A percentile compares a stretch with the other conserved stretches of the same genome.
Evolutionary conservation across 1,140 invertebrate species (phyloP).

Genomic region (Eriocheir sinensis): DNA sequence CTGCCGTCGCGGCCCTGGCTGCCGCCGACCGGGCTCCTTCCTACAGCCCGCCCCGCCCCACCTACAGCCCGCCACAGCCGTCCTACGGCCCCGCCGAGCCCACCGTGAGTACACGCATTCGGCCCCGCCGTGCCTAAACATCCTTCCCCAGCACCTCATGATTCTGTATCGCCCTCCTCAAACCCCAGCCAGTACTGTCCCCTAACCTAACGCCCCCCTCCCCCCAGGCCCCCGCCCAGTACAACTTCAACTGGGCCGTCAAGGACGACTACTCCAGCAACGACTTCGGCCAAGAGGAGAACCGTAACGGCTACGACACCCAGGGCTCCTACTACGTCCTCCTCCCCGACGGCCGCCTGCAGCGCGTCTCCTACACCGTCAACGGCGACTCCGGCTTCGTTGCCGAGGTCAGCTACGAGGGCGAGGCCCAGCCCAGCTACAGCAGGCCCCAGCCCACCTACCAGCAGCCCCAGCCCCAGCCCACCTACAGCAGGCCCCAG

Average conservation of each 20-base stretch:
- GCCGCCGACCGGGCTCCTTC: neutral
- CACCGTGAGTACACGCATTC: neutral
- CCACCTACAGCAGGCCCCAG: neutral
- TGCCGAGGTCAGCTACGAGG: slow-evolving; percentile 55
- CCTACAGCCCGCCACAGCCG: neutral
- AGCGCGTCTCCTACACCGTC: slow-evolving; percentile 45
- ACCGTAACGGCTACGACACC: slow-evolving; percentile 37
- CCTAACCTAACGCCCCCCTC: neutral
- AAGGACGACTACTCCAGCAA: slow-evolving; percentile 35
- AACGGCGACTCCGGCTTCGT: slow-evolving; percentile 50
- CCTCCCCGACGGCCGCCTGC: slow-evolving; percentile 77
- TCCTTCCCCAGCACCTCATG: neutral
- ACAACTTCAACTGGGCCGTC: neutral
- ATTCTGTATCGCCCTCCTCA: neutral
- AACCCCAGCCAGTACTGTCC: too few species aligned
- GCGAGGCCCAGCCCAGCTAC: slow-evolving; percentile 48
- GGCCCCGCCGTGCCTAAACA: too few species aligned
- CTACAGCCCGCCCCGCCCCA: slow-evolving; percentile 23
- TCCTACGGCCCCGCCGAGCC: neutral
- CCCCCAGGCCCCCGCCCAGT: neutral
- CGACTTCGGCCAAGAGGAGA: slow-evolving; percentile 52
- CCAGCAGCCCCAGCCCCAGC: neutral
- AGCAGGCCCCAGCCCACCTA: neutral
- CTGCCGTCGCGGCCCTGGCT: slow-evolving; percentile 16
- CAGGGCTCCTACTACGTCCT: slow-evolving; percentile 74